These are phyloP conservation scores for Agapornis roseicollis DNA, from an alignment of 2,113 vertebrate genomes.

Conservation along the genomic window DNA sequence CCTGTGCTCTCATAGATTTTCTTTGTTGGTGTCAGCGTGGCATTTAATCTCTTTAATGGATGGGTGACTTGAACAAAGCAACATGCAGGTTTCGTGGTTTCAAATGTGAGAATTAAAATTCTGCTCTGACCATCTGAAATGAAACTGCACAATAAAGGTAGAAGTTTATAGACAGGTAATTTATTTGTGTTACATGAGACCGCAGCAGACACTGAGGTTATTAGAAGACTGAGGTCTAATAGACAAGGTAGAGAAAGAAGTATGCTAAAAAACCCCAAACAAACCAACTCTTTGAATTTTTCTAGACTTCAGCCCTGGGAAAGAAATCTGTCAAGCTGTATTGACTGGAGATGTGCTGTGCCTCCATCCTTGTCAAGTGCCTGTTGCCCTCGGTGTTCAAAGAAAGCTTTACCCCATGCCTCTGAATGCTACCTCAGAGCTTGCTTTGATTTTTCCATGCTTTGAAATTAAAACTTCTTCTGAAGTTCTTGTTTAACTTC, in stretches of 20 bases:
- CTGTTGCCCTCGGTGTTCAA: background rate
- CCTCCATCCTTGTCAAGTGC: background rate
- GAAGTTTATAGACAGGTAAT: background rate
- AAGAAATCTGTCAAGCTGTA: background rate
- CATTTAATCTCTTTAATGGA: background rate
- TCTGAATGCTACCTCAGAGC: background rate
- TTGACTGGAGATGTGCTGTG: background rate
- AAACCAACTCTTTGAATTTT: background rate
- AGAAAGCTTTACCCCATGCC: background rate
- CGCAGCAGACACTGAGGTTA: background rate
- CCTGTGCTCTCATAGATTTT: background rate
- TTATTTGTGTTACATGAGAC: background rate
- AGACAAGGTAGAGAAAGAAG: background rate
- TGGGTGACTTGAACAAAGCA: background rate
- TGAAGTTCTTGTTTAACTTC: background rate
- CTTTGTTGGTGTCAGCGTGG: background rate
- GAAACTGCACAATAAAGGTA: background rate
- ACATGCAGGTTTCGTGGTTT: background rate
- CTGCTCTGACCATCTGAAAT: background rate
- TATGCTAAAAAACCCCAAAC: background rate
- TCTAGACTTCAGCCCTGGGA: background rate
- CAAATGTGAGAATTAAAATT: background rate
- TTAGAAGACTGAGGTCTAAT: background rate
- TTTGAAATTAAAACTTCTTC: background rate
- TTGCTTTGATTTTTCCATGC: background rate